Evolutionary conservation across 2,797 vertebrate species (phyloP).

Genomic region (Amphiprion clarkii): DNA sequence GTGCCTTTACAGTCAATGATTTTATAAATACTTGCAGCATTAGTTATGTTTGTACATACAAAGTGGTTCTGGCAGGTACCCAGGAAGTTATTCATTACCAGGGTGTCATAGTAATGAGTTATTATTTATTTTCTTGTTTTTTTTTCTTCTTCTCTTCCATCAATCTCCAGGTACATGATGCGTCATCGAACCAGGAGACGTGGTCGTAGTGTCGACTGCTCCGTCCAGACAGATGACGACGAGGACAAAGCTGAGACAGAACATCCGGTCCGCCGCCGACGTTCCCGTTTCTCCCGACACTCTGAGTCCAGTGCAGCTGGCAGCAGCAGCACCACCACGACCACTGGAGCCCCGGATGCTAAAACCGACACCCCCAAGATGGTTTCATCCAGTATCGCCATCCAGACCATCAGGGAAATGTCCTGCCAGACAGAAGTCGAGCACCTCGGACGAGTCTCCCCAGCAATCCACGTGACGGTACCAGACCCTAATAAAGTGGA

Average conservation of each 20-base stretch:
- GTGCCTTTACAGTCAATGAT: too few relatives aligned
- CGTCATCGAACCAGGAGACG: slow-evolving; percentile 89
- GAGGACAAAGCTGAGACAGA: slow-evolving; percentile 95
- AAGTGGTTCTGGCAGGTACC: not conserved
- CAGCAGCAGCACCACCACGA: slow-evolving; percentile 76
- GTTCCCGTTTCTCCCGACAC: slow-evolving; percentile 92
- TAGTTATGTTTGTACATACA: too few relatives aligned
- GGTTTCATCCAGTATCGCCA: slow-evolving; percentile 90
- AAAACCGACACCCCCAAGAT: slow-evolving; percentile 75
- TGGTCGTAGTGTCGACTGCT: slow-evolving; percentile 94
- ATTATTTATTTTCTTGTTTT: too few relatives aligned
- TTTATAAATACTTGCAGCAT: too few relatives aligned
- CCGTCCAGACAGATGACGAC: slow-evolving; percentile 94
- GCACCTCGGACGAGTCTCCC: slow-evolving; percentile 91
- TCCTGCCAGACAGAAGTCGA: slow-evolving; percentile 97
- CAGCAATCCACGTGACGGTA: slow-evolving; percentile 95
- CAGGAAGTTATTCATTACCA: not conserved
- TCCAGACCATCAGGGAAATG: slow-evolving; percentile 97
- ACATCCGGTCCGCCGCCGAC: slow-evolving; percentile 93
- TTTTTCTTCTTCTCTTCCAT: not conserved
- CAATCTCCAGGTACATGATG: slow-evolving; percentile 86
- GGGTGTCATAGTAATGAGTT: not conserved
- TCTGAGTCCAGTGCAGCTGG: slow-evolving; percentile 85
- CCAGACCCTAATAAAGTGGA: slow-evolving; percentile 95
- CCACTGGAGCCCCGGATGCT: slow-evolving; percentile 53